Evolutionary conservation across 2,797 vertebrate species (phyloP).

Genomic region (Argentina silus): DNA sequence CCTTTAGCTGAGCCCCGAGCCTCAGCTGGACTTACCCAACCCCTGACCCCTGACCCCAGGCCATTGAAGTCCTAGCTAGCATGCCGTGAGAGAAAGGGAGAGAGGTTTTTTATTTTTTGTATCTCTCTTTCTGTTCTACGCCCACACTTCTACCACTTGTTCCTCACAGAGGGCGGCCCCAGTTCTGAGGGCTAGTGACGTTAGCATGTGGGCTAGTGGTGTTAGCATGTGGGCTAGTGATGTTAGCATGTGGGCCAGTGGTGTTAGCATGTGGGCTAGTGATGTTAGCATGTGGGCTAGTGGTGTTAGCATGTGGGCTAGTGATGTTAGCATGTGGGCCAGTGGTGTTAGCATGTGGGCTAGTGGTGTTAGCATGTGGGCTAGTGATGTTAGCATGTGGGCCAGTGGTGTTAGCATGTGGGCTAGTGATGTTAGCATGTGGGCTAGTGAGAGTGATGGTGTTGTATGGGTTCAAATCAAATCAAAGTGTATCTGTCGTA

Average conservation of each 20-base stretch:
- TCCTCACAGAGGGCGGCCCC: slow-evolving; percentile 43
- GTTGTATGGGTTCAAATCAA: background rate
- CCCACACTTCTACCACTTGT: slow-evolving; percentile 51
- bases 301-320: slow-evolving; percentile 34
- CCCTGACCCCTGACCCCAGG: background rate
- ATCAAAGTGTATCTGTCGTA: background rate
- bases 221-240: no score
- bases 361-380: no score
- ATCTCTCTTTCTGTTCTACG: background rate
- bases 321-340: no score
- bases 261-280: no score
- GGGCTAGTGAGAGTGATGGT: slow-evolving; percentile 33
- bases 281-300: slow-evolving; percentile 32
- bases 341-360: no score
- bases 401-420: no score
- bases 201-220: slow-evolving; percentile 8
- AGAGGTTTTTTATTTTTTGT: slow-evolving; percentile 26
- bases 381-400: slow-evolving; percentile 40
- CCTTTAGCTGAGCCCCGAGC: background rate
- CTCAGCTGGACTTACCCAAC: background rate
- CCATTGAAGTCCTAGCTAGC: slow-evolving; percentile 5
- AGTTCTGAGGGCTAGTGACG: slow-evolving; percentile 59
- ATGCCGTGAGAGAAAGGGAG: slow-evolving; percentile 18
- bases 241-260: no score
- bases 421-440: no score